phyloP scores from a whole-genome alignment of 2,113 vertebrate genomes.

The Atrichornis clamosus region DNA sequence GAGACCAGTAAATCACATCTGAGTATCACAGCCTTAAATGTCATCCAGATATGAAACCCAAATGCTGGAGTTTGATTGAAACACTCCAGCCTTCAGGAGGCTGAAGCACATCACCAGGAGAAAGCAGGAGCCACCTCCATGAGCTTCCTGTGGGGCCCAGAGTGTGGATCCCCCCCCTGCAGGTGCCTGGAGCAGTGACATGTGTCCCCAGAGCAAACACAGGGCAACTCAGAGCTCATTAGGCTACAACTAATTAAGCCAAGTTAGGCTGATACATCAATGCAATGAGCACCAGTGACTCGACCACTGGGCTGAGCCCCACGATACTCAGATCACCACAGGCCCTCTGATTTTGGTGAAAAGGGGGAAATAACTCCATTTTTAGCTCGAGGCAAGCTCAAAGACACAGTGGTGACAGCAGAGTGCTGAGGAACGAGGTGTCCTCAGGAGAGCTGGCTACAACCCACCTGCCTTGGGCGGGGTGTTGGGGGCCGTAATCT shows the following conservation, averaged over 20 bases:
- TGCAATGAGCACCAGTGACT: accelerated
- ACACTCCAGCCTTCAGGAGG: not conserved
- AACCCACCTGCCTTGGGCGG: constrained; percentile 78
- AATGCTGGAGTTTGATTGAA: not conserved
- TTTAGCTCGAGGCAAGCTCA: not conserved
- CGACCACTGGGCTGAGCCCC: not conserved
- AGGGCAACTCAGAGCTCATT: not conserved
- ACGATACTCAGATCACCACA: accelerated
- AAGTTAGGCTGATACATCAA: not conserved
- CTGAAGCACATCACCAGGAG: not conserved
- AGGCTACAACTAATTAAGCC: not conserved
- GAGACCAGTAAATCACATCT: not conserved
- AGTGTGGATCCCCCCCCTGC: too few species aligned
- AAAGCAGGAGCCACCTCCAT: not conserved
- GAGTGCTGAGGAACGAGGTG: not conserved
- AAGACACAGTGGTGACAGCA: not conserved
- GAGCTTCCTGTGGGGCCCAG: not conserved
- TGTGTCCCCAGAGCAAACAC: not conserved
- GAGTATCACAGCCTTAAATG: not conserved
- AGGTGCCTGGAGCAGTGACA: not conserved
- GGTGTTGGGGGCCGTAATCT: constrained; percentile 84
- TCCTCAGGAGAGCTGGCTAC: not conserved
- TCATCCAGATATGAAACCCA: not conserved
- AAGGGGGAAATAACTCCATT: not conserved
- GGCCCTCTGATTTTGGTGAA: not conserved